A percentile compares a stretch with the other conserved stretches of the same genome.
phyloP scores from a whole-genome alignment of 2,888 invertebrate genomes.

The Orchesellides sinensis region DNA sequence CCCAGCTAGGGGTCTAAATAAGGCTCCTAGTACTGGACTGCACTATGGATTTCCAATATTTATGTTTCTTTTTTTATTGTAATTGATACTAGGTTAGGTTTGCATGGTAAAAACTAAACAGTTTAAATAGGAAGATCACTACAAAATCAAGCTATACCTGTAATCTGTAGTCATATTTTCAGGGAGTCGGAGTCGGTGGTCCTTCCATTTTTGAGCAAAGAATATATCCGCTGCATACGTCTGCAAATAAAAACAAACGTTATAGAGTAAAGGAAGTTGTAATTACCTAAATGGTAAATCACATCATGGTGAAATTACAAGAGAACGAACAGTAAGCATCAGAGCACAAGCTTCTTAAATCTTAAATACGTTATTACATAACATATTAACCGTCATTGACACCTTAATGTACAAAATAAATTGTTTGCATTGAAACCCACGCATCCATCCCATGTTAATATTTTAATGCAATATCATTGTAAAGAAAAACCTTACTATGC shows the following conservation, averaged over 20 bases:
- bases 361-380: no score
- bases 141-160: slow-evolving; percentile 77
- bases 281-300: neutral
- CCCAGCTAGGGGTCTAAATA: no score
- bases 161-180: slow-evolving; percentile 96
- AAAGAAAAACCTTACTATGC: no score
- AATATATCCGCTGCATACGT: slow-evolving; percentile 95
- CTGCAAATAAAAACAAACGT: slow-evolving; percentile 75
- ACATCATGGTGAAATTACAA: no score
- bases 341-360: no score
- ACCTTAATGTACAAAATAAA: no score
- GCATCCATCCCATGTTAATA: no score
- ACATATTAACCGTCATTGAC: no score
- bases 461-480: no score
- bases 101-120: slow-evolving; percentile 17
- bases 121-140: no score
- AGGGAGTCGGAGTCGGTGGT: slow-evolving; percentile 88
- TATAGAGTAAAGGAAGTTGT: slow-evolving; percentile 24
- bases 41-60: neutral
- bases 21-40: neutral
- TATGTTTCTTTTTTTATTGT: neutral
- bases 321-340: no score
- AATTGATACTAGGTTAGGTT: neutral
- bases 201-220: slow-evolving; percentile 96
- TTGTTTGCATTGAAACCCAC: no score